phyloP scores from a whole-genome alignment of 2,888 invertebrate genomes.

The Petrophora chlorosata region DNA sequence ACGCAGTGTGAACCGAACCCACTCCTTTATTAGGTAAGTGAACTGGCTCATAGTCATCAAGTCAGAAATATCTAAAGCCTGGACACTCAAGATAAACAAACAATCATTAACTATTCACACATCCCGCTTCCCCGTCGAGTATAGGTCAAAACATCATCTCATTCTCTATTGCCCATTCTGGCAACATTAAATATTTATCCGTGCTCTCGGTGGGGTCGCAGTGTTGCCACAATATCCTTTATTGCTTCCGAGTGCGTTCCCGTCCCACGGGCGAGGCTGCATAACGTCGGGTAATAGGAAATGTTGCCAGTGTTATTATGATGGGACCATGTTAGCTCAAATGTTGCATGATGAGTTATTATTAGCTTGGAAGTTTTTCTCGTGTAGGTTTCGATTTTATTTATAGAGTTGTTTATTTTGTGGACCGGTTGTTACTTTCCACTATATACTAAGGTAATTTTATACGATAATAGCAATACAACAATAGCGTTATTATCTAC shows the following conservation, averaged over 20 bases:
- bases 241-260: slow-evolving; percentile 8
- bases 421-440: too few relatives aligned
- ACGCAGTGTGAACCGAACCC: too few relatives aligned
- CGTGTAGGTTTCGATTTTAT: too few relatives aligned
- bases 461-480: too few relatives aligned
- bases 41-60: too few relatives aligned
- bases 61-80: too few relatives aligned
- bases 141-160: slow-evolving; percentile 12
- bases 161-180: slow-evolving; percentile 3
- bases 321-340: background rate
- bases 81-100: background rate
- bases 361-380: slow-evolving; percentile 4
- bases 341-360: slow-evolving; percentile 9
- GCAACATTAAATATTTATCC: slow-evolving; percentile 15
- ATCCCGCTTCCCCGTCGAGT: background rate
- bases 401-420: too few relatives aligned
- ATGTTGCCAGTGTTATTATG: slow-evolving; percentile 15
- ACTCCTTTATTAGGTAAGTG: too few relatives aligned
- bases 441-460: too few relatives aligned
- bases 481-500: too few relatives aligned
- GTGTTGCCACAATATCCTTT: slow-evolving; percentile 22
- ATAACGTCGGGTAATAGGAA: slow-evolving; percentile 21
- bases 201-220: background rate
- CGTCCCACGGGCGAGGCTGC: slow-evolving; percentile 12
- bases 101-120: background rate